phyloP scores from a whole-genome alignment of 2,797 vertebrate species.

The Molossus alvarezi region DNA sequence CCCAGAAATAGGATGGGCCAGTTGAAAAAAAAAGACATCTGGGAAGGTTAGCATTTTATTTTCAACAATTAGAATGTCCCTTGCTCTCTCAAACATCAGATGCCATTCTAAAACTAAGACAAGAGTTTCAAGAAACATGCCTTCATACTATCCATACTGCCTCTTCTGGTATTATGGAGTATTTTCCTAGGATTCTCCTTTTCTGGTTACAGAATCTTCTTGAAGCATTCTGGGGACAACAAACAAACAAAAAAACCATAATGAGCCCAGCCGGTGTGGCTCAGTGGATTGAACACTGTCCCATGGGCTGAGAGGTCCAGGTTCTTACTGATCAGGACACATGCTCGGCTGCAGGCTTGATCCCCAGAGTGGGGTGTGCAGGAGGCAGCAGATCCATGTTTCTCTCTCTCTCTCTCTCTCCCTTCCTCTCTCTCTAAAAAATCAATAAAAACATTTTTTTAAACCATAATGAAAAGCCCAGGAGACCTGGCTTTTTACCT shows the following conservation, averaged over 20 bases:
- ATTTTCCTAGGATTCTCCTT: neutral
- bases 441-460: no score
- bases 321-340: no score
- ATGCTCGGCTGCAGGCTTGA: no score
- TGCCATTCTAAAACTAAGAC: conserved; percentile 13
- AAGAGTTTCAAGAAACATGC: neutral
- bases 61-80: conserved; percentile 19
- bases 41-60: conserved; percentile 11
- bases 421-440: no score
- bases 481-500: conserved; percentile 16
- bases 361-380: no score
- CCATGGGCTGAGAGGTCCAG: no score
- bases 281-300: no score
- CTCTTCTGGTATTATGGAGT: neutral
- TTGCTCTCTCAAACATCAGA: conserved; percentile 6
- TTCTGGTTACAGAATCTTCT: neutral
- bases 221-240: neutral
- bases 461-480: neutral
- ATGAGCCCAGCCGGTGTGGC: no score
- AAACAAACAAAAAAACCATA: neutral
- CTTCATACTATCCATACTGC: neutral
- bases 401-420: no score
- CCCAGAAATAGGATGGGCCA: neutral
- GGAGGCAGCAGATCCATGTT: no score
- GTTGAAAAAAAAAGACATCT: neutral